phyloP scores from a whole-genome alignment of 2,888 invertebrate genomes.

The Ectropis crepuscularia region DNA sequence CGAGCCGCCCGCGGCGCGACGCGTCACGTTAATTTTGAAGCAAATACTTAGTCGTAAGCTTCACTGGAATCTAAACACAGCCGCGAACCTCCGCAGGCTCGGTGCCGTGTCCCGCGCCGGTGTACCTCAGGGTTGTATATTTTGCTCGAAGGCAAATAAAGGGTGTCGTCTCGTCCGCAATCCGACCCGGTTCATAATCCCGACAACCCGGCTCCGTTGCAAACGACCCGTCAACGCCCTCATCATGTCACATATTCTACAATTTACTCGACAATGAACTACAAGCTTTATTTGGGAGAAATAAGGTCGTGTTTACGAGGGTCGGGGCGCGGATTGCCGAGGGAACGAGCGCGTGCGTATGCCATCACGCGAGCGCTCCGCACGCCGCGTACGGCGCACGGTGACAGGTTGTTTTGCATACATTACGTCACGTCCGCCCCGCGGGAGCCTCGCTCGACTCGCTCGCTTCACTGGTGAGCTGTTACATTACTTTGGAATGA shows the following conservation, averaged over 20 bases:
- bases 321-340: neutral
- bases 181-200: conserved; percentile 1
- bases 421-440: neutral
- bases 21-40: no score
- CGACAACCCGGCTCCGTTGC: neutral
- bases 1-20: no score
- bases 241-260: conserved; percentile 1
- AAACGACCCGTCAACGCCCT: conserved; percentile 15
- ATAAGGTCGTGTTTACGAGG: neutral
- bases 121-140: no score
- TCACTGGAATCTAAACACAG: no score
- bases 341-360: conserved; percentile 4
- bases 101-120: no score
- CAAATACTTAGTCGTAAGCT: no score
- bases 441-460: neutral
- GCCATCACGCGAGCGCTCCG: conserved; percentile 1
- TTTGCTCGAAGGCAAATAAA: neutral
- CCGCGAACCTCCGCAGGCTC: no score
- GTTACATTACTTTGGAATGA: neutral
- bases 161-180: neutral
- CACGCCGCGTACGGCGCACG: conserved; percentile 7
- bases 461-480: neutral
- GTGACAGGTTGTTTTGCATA: conserved; percentile 15
- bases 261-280: neutral
- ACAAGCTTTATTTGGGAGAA: neutral